Evolutionary conservation across 2,113 vertebrate species (phyloP), one percentile per base, ranked within the genome.

Genomic region (Vidua chalybeata): DNA sequence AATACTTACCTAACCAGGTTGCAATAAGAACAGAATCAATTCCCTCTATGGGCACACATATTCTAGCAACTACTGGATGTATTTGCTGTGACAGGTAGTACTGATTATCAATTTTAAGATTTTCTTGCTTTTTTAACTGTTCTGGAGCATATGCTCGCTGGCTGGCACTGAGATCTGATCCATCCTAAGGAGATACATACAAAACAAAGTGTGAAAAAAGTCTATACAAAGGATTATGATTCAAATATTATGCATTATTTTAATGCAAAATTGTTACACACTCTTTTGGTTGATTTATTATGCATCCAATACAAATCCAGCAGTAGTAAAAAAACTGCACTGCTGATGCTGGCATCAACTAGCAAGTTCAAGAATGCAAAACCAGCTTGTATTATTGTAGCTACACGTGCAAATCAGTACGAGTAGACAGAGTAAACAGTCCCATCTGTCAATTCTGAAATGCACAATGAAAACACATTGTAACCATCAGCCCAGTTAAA

Each of bases 71-170:
- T 49, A 99, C 99, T 15, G 99, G 99, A 96, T 99, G 99, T 84
- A 99, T 95, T 97, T 99, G 99, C 96, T 99, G 99, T 72, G 99
- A 98, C 92, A 99, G 98, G 97, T 99, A 99, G 97, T 99, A 99
- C 90, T 99, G 99, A 18, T 97, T 98, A 96, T 99, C 99, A 89
- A 99, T 81, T 79, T 61, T 97, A 95, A 99, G 98, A 91, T 92
- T 98, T 37, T 98, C 98, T 97, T 99, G 99, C 96, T 99, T 99
- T 97, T 99, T 98, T 81, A 99, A 98, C 97, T 99, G 99, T 94
- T 99, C 99, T 17, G 98, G 97, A 73, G 99, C 98, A 51, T 99
- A 99, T 12, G 99, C 99, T 95, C 99, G 98, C 97, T 99, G 99
- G 96, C 94, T 98, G 68, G 99, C 98, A 93, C 97, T 91, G 62